These are phyloP conservation scores for Pyrrhosoma nymphula DNA, from an alignment of 2,888 invertebrate genomes.

Conservation along the genomic window DNA sequence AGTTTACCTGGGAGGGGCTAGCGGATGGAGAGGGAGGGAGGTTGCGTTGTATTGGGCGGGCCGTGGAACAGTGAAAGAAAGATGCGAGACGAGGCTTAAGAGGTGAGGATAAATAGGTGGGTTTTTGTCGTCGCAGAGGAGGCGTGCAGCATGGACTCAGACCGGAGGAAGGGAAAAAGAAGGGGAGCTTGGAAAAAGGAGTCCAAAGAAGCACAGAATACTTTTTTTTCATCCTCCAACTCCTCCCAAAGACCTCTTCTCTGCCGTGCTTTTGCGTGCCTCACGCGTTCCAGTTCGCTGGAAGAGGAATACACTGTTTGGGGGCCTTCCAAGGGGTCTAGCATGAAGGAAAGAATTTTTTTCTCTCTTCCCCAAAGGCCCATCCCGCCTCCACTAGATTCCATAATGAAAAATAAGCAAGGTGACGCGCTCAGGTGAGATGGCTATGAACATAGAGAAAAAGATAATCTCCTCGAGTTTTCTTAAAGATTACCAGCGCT, in stretches of 20 bases:
- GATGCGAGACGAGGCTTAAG: slow-evolving; percentile 25
- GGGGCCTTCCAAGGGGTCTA: background rate
- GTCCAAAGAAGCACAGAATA: slow-evolving; percentile 27
- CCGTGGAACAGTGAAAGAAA: background rate
- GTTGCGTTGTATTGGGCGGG: background rate
- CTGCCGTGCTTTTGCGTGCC: slow-evolving; percentile 22
- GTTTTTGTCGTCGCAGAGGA: background rate
- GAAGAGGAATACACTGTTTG: background rate
- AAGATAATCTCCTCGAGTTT: slow-evolving; percentile 59
- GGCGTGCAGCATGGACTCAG: background rate
- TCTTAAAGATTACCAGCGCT: slow-evolving; percentile 48
- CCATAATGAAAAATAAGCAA: slow-evolving; percentile 51
- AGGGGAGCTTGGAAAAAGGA: background rate
- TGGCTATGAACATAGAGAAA: slow-evolving; percentile 39
- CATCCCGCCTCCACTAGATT: background rate
- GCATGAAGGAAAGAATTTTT: background rate
- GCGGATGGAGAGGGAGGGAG: background rate
- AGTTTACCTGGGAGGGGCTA: slow-evolving; percentile 52
- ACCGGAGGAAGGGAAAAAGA: background rate
- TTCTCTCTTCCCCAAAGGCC: background rate
- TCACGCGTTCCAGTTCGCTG: slow-evolving; percentile 27
- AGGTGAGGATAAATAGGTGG: slow-evolving; percentile 32
- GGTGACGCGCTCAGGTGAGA: slow-evolving; percentile 55
- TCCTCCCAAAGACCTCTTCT: background rate
- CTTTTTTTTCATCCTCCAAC: background rate